A percentile compares a stretch with the other conserved stretches of the same genome.
These are phyloP conservation scores for Geothlypis trichas DNA, from an alignment of 2,113 vertebrate genomes.

Conservation along the genomic window DNA sequence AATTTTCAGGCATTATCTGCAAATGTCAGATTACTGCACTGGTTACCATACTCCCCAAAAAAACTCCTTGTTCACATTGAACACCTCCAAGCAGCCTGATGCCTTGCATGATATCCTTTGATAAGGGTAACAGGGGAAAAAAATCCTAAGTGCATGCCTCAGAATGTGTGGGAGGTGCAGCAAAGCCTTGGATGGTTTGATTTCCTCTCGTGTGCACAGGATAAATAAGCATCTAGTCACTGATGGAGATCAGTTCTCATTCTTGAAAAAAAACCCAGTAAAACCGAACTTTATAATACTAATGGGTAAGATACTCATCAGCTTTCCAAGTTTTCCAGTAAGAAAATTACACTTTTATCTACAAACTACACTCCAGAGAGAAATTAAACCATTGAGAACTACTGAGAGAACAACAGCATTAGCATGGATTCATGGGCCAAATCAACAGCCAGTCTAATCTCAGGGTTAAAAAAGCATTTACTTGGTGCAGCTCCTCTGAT, in stretches of 20 bases:
- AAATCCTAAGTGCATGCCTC: background rate
- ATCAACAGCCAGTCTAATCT: background rate
- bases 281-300: background rate
- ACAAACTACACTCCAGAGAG: background rate
- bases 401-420: background rate
- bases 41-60: background rate
- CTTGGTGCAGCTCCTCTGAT: background rate
- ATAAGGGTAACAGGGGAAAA: background rate
- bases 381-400: background rate
- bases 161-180: background rate
- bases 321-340: background rate
- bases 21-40: background rate
- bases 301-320: background rate
- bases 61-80: background rate
- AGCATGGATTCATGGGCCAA: background rate
- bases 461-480: background rate
- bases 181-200: background rate
- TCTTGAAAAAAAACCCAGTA: background rate
- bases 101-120: background rate
- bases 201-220: background rate
- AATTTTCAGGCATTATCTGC: background rate
- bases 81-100: background rate
- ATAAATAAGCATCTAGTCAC: background rate
- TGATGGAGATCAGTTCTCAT: background rate
- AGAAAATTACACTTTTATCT: constrained; percentile 10